These are phyloP conservation scores for Scaptodrosophila latifasciaeformis DNA, from an alignment of 2,888 invertebrate species.

Conservation along the genomic window DNA sequence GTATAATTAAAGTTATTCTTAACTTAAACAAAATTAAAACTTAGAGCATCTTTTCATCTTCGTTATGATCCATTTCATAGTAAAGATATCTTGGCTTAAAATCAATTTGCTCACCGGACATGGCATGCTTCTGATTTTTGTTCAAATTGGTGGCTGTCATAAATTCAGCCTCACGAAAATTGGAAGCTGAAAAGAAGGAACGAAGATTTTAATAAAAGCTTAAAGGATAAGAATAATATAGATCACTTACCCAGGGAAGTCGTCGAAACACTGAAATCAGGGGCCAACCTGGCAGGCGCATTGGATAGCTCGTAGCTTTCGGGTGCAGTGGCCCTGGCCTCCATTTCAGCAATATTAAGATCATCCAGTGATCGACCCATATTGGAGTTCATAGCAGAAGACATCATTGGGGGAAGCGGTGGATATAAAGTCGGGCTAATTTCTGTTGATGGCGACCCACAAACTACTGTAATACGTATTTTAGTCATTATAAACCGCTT, in stretches of 20 bases:
- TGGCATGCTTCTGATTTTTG: constrained; percentile 50
- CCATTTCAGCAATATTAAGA: constrained; percentile 11
- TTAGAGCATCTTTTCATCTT: constrained; percentile 17
- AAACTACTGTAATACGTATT: constrained; percentile 53
- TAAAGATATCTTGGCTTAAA: constrained; percentile 70
- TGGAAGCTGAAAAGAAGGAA: constrained; percentile 31
- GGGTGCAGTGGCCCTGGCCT: constrained; percentile 21
- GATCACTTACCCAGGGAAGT: constrained; percentile 52
- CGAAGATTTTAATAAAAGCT: neutral
- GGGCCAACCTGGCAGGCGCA: constrained; percentile 3
- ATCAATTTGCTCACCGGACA: constrained; percentile 48
- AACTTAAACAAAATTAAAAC: neutral
- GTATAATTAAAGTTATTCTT: neutral
- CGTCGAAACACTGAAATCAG: constrained; percentile 40
- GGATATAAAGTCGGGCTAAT: constrained; percentile 8
- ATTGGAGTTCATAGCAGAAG: neutral
- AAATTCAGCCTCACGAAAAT: constrained; percentile 65
- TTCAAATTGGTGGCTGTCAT: constrained; percentile 59
- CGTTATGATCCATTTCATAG: constrained; percentile 48
- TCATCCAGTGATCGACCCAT: constrained; percentile 28
- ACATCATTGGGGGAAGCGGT: too few species aligned
- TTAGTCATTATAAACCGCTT: constrained; percentile 42
- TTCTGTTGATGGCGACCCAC: constrained; percentile 2
- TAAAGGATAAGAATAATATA: too few species aligned
- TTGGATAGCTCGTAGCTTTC: constrained; percentile 16